phyloP scores from a whole-genome alignment of 1,140 invertebrate genomes.

The Trypoxylus dichotomus region DNA sequence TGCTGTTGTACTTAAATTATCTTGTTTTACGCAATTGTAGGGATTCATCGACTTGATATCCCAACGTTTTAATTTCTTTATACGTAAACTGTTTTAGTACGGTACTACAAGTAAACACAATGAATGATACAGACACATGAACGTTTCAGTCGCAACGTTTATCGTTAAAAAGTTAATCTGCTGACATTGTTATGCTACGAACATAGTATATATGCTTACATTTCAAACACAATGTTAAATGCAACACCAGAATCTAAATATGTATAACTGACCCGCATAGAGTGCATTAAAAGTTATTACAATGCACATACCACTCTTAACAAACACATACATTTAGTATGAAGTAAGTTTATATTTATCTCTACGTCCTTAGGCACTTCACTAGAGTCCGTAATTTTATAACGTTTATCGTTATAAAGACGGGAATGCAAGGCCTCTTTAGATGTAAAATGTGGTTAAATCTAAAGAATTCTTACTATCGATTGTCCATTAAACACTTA shows the following conservation, averaged over 20 bases:
- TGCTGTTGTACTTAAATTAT: no score
- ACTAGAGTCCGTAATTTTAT: neutral
- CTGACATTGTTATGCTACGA: no score
- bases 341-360: neutral
- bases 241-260: neutral
- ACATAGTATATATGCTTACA: no score
- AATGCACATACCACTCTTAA: neutral
- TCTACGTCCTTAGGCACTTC: neutral
- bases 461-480: neutral
- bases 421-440: neutral
- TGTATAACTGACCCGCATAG: neutral
- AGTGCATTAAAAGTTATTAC: neutral
- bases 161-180: no score
- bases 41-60: no score
- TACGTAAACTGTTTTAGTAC: no score
- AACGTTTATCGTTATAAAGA: neutral
- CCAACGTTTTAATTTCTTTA: no score
- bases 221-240: neutral
- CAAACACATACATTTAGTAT: neutral
- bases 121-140: no score
- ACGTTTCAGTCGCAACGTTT: no score
- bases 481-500: neutral
- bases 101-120: no score
- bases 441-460: neutral
- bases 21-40: no score